Evolutionary conservation across 2,113 vertebrate genomes (phyloP), one percentile per base, ranked within the genome.

Genomic region (Polypterus bichir): DNA sequence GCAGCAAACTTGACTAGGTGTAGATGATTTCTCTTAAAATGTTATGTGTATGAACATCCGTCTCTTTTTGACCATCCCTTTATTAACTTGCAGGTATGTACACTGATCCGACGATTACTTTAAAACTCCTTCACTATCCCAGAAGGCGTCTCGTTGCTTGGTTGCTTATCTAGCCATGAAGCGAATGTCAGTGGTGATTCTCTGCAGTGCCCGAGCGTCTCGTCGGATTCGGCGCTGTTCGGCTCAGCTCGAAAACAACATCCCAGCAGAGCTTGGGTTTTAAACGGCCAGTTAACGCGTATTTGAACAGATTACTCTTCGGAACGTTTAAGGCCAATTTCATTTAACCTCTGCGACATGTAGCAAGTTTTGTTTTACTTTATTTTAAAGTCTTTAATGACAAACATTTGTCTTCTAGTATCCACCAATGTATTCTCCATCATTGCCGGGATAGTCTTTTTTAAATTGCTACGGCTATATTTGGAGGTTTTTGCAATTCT

Each of bases 171-270:
- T 83, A 80, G 70, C 75, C 73, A 60, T 67, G 46, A 45, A 60
- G 63, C 62, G 70, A 60, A 64, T 70, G 65, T 70, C 70, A 65
- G 68, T 65, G 69, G 69, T 62, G 77, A 65, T 27, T 59, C 59
- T 76, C 77, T 70, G 82, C 83, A 79, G 79, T 77, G 68, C 60
- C 62, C 61, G 55, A 69, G 62, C 69, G 74, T 73, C 75, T 68
- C 72, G 75, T 71, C 66, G 53, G 49, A 62, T 63, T 74, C 78
- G 67, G 59, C 53, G 57, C 7, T 44, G 60, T 48, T 65, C 66
- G 71, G 71, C 57, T 72, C 72, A 60, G 63, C 70, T 76, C 73
- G 69, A 73, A 60, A 61, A 59, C 48, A 68, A 58, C 61, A 68
- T 72, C 67, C 65, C 53, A 66, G 54, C 66, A 61, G 63, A 59